phyloP scores from a whole-genome alignment of 2,888 invertebrate genomes.

The Mimachlamys varia region DNA sequence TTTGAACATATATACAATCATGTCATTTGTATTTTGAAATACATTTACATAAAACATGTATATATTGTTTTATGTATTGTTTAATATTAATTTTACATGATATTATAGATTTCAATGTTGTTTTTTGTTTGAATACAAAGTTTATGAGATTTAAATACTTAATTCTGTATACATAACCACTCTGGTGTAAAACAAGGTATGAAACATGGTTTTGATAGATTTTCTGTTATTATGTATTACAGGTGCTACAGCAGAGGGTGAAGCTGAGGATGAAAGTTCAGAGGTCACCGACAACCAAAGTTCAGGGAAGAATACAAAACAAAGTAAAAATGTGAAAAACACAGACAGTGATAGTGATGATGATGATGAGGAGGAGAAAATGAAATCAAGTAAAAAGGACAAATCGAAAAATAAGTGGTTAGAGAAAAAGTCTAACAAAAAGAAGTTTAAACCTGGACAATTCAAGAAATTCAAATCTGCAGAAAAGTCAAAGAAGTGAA shows the following conservation, averaged over 20 bases:
- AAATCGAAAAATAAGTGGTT: conserved; percentile 44
- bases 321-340: background rate
- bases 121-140: no score
- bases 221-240: background rate
- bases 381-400: background rate
- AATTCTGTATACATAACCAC: no score
- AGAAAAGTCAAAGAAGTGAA: conserved; percentile 30
- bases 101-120: no score
- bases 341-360: conserved; percentile 28
- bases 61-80: no score
- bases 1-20: no score
- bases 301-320: conserved; percentile 34
- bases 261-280: conserved; percentile 1
- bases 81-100: no score
- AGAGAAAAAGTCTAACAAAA: conserved; percentile 46
- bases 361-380: background rate
- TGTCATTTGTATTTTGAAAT: no score
- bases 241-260: background rate
- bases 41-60: no score
- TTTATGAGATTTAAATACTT: no score
- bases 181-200: no score
- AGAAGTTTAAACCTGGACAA: conserved; percentile 54
- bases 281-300: conserved; percentile 32
- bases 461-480: conserved; percentile 52
- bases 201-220: no score